Percentiles rank a stretch among this genome's conserved stretches.
Evolutionary conservation across 2,113 vertebrate genomes (phyloP).

Genomic region (Mohoua ochrocephala): DNA sequence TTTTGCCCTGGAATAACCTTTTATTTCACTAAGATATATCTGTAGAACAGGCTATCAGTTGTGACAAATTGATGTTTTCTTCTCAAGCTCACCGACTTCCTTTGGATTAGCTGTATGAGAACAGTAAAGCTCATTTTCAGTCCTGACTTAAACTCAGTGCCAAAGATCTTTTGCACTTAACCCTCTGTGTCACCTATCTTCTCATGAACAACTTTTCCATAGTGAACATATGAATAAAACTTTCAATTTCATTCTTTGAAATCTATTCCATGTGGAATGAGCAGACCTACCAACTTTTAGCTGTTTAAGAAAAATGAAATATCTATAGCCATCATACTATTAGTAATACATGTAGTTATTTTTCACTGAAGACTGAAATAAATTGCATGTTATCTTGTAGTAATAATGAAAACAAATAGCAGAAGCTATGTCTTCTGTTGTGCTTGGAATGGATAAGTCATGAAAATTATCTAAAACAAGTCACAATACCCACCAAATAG

Average conservation of each 20-base stretch:
- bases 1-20: background rate
- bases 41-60: background rate
- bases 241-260: background rate
- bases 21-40: background rate
- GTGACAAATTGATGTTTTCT: background rate
- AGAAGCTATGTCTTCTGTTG: background rate
- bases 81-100: background rate
- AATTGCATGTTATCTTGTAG: background rate
- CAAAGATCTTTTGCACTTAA: background rate
- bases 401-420: background rate
- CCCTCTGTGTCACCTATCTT: background rate
- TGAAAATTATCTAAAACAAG: background rate
- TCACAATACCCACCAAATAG: background rate
- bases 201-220: background rate
- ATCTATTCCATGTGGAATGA: background rate
- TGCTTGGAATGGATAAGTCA: background rate
- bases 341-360: background rate
- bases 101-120: conserved; percentile 27
- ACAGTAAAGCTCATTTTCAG: conserved; percentile 36
- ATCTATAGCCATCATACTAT: background rate
- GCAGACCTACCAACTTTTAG: background rate
- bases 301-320: background rate
- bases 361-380: background rate
- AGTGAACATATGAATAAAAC: background rate
- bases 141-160: background rate